A percentile compares a stretch with the other conserved stretches of the same genome.
phyloP scores from a whole-genome alignment of 37 sponge, comb jelly and placozoan genomes.

The Hexactinellida sp. region DNA sequence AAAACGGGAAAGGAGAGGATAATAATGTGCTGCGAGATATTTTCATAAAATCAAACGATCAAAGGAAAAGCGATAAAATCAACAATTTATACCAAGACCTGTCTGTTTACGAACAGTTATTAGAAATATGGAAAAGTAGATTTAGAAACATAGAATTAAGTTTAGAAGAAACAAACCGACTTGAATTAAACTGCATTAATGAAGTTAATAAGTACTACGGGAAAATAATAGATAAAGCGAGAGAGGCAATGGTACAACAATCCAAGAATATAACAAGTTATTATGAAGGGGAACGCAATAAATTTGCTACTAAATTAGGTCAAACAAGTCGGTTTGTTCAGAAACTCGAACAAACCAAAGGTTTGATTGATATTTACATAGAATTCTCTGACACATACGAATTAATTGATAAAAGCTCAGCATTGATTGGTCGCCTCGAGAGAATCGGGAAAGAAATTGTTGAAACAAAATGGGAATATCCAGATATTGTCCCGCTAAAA shows the following conservation, averaged over 20 bases:
- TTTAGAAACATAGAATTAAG: not conserved
- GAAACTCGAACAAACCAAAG: conserved; percentile 12
- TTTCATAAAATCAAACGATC: not conserved
- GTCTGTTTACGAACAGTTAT: not conserved
- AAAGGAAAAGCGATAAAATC: not conserved
- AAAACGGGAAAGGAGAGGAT: not conserved
- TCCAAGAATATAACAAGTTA: not conserved
- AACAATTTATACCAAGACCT: not conserved
- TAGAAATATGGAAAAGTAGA: not conserved
- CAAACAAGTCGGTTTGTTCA: not conserved
- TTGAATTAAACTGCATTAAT: not conserved
- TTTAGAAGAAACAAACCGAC: not conserved
- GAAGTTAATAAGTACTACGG: not conserved
- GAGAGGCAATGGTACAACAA: not conserved
- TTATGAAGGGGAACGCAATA: not conserved
- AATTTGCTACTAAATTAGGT: not conserved
- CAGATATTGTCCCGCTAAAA: not conserved
- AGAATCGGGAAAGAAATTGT: not conserved
- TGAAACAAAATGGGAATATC: not conserved
- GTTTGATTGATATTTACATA: not conserved
- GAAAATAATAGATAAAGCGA: not conserved
- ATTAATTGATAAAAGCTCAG: conserved; percentile 3
- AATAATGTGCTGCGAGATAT: not conserved
- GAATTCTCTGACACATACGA: not conserved
- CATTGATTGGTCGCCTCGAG: not conserved